Percentiles rank a stretch among this genome's conserved stretches.
Evolutionary conservation across 2,888 invertebrate genomes (phyloP).

Genomic region (Phalera bucephala): DNA sequence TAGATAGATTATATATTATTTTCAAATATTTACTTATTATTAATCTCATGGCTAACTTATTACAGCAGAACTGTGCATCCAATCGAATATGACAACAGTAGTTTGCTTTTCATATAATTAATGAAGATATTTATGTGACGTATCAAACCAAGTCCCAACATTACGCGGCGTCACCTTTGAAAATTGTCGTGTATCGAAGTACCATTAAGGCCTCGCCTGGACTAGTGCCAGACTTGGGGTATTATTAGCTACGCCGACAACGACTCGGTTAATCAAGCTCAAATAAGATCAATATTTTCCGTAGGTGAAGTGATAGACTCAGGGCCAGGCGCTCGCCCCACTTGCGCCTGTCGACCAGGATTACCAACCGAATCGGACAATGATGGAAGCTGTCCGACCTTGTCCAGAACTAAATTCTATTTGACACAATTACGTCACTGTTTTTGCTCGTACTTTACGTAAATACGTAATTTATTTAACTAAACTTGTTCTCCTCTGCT

Average conservation of each 20-base stretch:
- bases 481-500: too few relatives aligned
- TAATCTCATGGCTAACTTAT: too few relatives aligned
- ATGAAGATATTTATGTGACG: too few relatives aligned
- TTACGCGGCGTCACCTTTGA: conserved; percentile 66
- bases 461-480: too few relatives aligned
- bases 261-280: conserved; percentile 81
- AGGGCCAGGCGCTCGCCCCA: conserved; percentile 47
- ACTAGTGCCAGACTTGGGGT: conserved; percentile 71
- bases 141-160: conserved; percentile 44
- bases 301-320: conserved; percentile 64
- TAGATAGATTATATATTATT: too few relatives aligned
- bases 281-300: conserved; percentile 81
- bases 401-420: conserved; percentile 28
- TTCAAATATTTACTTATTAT: too few relatives aligned
- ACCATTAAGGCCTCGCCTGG: conserved; percentile 79
- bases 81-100: too few relatives aligned
- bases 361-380: conserved; percentile 45
- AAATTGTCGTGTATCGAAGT: conserved; percentile 78
- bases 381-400: conserved; percentile 35
- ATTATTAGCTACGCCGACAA: conserved; percentile 78
- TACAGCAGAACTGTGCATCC: too few relatives aligned
- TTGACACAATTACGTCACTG: too few relatives aligned
- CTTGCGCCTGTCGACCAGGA: conserved; percentile 48
- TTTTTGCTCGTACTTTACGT: too few relatives aligned
- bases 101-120: too few relatives aligned